phyloP scores from a whole-genome alignment of 2,113 vertebrate species.

The Myrmophylax atrothorax region DNA sequence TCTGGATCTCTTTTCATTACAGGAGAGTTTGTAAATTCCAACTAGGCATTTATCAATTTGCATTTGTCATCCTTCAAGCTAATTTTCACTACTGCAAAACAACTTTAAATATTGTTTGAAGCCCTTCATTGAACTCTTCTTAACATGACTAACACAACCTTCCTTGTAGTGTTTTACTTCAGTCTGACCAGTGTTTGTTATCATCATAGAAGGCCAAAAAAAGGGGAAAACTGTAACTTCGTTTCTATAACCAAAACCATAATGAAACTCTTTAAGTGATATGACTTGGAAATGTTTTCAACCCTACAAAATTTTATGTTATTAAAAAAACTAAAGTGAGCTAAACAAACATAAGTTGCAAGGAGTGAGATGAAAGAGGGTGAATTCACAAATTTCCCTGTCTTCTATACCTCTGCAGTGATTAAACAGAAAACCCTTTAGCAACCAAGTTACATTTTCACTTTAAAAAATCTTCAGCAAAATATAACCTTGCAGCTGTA shows the following conservation, averaged over 20 bases:
- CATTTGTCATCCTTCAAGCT: conserved; percentile 76
- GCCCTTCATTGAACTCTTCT: conserved; percentile 60
- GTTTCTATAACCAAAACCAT: not conserved
- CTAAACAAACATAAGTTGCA: conserved; percentile 12
- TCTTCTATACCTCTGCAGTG: not conserved
- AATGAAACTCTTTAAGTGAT: not conserved
- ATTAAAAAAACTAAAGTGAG: not conserved
- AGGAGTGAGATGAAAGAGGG: conserved; percentile 25
- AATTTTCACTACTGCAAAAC: conserved; percentile 68
- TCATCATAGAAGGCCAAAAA: not conserved
- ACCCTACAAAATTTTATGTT: not conserved
- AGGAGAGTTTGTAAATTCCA: conserved; percentile 67
- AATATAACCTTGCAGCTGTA: conserved; percentile 75
- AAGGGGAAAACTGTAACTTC: not conserved
- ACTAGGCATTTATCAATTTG: conserved; percentile 58
- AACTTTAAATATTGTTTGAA: conserved; percentile 73
- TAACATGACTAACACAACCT: conserved; percentile 25
- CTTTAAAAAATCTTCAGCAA: conserved; percentile 70
- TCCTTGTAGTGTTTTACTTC: not conserved
- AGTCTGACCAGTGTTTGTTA: not conserved
- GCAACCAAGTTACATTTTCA: conserved; percentile 59
- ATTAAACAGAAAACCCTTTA: conserved; percentile 63
- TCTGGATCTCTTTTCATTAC: conserved; percentile 68
- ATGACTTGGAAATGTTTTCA: not conserved
- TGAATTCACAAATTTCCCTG: not conserved